Percentiles rank a stretch among this genome's conserved stretches.
Conservation (phyloP, 2,113 vertebrate species). For the Mionectes macconnelli region DNA sequence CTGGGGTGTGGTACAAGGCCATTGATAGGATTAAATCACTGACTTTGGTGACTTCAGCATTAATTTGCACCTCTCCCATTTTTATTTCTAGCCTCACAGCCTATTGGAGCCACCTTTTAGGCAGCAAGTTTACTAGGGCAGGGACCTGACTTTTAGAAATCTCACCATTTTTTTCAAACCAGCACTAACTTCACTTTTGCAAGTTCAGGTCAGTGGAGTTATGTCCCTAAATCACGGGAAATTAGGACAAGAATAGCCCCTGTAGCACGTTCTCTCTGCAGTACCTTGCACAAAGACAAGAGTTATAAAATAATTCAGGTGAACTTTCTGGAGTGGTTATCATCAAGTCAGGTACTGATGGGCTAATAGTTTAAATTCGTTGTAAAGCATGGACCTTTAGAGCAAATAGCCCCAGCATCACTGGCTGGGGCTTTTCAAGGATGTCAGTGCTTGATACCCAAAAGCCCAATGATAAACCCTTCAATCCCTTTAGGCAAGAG, state of each 20-base stretch:
- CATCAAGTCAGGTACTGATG: neutral
- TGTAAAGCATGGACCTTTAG: neutral
- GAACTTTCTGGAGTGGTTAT: neutral
- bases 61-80: neutral
- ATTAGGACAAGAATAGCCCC: neutral
- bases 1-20: neutral
- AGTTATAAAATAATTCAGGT: neutral
- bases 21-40: neutral
- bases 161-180: neutral
- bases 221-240: neutral
- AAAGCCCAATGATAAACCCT: neutral
- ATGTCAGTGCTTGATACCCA: neutral
- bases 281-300: neutral
- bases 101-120: neutral
- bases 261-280: neutral
- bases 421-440: neutral
- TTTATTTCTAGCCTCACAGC: neutral
- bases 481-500: neutral
- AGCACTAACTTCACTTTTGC: neutral
- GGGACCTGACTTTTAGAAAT: neutral
- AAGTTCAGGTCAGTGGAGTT: neutral
- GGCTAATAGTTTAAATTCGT: neutral
- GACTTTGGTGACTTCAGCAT: neutral
- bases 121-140: neutral
- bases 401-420: neutral